These are phyloP conservation scores for Drosophila kepulauana DNA, from an alignment of 1,140 invertebrate species.

Conservation along the genomic window DNA sequence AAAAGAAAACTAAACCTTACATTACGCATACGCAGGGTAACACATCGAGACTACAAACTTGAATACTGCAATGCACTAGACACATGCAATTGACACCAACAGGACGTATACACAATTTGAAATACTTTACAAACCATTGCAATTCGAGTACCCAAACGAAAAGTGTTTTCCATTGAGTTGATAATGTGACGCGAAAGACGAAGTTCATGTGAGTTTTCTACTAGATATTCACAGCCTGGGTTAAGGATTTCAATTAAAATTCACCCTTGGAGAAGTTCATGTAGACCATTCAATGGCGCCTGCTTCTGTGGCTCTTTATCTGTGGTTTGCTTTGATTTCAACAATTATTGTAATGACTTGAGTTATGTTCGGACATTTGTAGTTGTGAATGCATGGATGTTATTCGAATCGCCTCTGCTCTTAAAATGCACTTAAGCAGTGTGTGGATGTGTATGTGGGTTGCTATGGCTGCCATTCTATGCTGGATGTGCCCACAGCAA, in stretches of 20 bases:
- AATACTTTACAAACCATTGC: neutral
- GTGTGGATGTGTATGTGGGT: slow-evolving; percentile 9
- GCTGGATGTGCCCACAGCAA: slow-evolving; percentile 31
- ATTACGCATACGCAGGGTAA: slow-evolving; percentile 55
- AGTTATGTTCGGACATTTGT: slow-evolving; percentile 53
- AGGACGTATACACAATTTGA: slow-evolving; percentile 38
- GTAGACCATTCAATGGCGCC: neutral
- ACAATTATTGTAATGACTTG: slow-evolving; percentile 73
- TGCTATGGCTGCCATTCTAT: slow-evolving; percentile 5
- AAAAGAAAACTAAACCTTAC: slow-evolving; percentile 19
- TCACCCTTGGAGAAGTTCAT: neutral
- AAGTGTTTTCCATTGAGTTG: neutral
- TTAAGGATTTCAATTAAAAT: slow-evolving; percentile 3
- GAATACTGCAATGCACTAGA: neutral
- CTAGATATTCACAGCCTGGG: neutral
- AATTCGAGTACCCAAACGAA: neutral
- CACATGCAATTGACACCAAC: slow-evolving; percentile 33
- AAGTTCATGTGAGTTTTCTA: neutral
- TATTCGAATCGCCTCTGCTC: slow-evolving; percentile 24
- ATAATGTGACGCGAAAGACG: slow-evolving; percentile 2
- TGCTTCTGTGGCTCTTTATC: slow-evolving; percentile 13
- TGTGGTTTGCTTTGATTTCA: slow-evolving; percentile 46
- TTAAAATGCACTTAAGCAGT: slow-evolving; percentile 68
- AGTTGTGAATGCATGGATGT: slow-evolving; percentile 33
- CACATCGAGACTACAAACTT: neutral